Evolutionary conservation across 1,140 invertebrate genomes (phyloP), one percentile per base, ranked within the genome.

Genomic region (Cotesia chilonis): DNA sequence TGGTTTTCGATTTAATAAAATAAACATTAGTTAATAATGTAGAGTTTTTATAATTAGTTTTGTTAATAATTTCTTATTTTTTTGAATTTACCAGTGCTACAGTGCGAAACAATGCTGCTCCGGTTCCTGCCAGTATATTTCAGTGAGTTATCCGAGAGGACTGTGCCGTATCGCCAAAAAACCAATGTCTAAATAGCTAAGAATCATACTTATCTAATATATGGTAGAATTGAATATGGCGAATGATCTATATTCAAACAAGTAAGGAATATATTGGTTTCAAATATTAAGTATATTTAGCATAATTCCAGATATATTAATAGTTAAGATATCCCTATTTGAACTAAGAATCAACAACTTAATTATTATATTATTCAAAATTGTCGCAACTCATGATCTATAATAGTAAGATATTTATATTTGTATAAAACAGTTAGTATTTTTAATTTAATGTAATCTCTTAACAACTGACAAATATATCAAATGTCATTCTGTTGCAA

Each of bases 381-480:
- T 55, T 55, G 5, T 55, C 10, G 14, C 52, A 55, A 55, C 12
- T 55, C 10, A 55, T n/a, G 14, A 55, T 55, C 12, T 55, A 55
- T 55, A 55, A 55, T 55, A 55, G 14, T 55, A 55, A 55, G 52
- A 55, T 55, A 55, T 55, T 55, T 55, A n/a, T 55, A 55, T 55
- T 55, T 55, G 1, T 55, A 17, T 55, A 55, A 12, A 55, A 55
- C 14, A 17, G 52, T 55, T n/a, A 55, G 12, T 55, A 17, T 55
- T 55, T 55, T 55, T 55, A 55, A 55, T 55, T 41, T 41, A 41
- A 41, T 41, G 14, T 14, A 14, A 14, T 14, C 14, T 14, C 14
- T 14, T 14, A 14, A 14, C 14, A 14, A 14, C 14, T 14, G 14
- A 14, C 14, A 14, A 14, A 14, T 14, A 14, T 14, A 14, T 14